Base-by-base conservation (phyloP, 2,113 vertebrate genomes). In the Acinonyx jubatus region DNA sequence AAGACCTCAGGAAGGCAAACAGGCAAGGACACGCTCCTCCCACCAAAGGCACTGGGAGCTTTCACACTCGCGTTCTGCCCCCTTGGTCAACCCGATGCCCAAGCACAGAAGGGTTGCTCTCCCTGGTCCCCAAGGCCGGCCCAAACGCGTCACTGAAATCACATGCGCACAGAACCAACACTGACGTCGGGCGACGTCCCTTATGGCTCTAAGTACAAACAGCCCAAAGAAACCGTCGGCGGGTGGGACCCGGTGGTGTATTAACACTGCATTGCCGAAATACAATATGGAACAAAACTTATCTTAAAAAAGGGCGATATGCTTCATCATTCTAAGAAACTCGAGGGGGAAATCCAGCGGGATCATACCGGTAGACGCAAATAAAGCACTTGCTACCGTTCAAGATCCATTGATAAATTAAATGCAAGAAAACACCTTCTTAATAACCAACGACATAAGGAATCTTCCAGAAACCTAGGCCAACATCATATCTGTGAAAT, bases 171-270 rank as follows among this genome's bases (percentile, higher is more conserved):
- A 14, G 11, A 18, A 7, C n/a, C 45, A 10, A 5, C 0, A 12
- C 2, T 0, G 7, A 41, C 0, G 4, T 0, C 0, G 18, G 13
- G 12, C 19, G 3, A 1, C 1, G 57, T n/a, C 57, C 38, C 25
- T 16, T 1, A 6, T 4, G 8, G 5, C 50, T 8, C 23, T 2
- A 1, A 1, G 23, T 6, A 21, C 65, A 8, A 48, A 50, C 48
- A 23, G 2, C 41, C 57, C 1, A 23, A 25, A 13, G 7, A 7
- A 25, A 31, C 45, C 5, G 8, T 11, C 4, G 21, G 38, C 1
- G 0, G 27, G 10, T 1, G 68, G 68, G 15, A 23, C 2, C 16
- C 55, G 33, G 57, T 1, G 57, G 38, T 0, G 13, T 4, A 1
- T 16, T 1, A 52, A 1, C 23, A 13, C 29, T 3, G 6, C 0